A percentile compares a stretch with the other conserved stretches of the same genome.
Conservation (phyloP, 1,140 invertebrate genomes). For the Apolygus lucorum region DNA sequence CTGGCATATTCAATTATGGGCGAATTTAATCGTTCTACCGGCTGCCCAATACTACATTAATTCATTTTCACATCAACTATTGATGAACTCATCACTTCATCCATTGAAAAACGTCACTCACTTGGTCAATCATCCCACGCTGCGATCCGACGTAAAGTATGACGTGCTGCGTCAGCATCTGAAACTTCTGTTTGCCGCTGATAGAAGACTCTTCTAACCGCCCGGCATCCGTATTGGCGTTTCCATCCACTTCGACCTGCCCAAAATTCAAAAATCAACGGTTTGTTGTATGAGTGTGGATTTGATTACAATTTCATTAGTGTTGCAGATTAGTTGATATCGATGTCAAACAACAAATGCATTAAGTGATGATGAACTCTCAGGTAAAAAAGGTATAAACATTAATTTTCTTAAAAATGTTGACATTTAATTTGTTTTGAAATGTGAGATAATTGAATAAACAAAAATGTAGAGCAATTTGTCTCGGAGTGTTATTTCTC, state of each 20-base stretch:
- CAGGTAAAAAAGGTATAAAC: background rate
- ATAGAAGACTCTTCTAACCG: background rate
- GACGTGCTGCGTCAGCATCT: conserved; percentile 41
- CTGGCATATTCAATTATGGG: too few species aligned
- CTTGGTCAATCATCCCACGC: conserved; percentile 46
- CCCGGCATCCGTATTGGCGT: conserved; percentile 17
- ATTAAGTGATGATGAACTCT: background rate
- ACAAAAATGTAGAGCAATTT: too few species aligned
- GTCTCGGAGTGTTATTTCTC: too few species aligned
- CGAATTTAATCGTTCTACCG: background rate
- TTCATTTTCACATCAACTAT: background rate
- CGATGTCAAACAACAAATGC: background rate
- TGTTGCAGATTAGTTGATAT: background rate
- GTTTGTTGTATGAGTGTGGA: background rate
- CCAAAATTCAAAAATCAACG: background rate
- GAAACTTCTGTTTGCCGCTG: conserved; percentile 36
- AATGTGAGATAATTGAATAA: too few species aligned
- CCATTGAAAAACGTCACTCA: too few species aligned
- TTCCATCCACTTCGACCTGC: conserved; percentile 22
- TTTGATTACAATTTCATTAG: background rate
- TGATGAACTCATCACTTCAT: background rate
- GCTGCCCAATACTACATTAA: background rate
- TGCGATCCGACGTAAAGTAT: conserved; percentile 50
- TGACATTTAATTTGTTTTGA: too few species aligned
- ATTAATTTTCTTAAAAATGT: background rate